Evolutionary conservation across 2,888 invertebrate species (phyloP).

Genomic region (Lutraria lutraria): DNA sequence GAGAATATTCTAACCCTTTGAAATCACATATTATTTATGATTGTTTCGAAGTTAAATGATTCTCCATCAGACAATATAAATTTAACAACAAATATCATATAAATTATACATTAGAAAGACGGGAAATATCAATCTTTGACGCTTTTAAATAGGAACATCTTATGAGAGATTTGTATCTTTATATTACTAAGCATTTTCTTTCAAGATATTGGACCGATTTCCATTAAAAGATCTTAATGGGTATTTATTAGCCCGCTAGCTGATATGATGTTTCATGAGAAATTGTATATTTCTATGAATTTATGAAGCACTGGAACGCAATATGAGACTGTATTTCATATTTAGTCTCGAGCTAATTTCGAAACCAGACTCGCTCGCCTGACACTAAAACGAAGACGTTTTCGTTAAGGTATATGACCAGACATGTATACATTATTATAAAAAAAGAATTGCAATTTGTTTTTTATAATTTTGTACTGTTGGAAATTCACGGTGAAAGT

Average conservation of each 20-base stretch:
- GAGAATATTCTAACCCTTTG: constrained; percentile 40
- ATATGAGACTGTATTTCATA: constrained; percentile 23
- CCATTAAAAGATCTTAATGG: constrained; percentile 63
- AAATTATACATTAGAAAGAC: constrained; percentile 52
- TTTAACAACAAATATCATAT: constrained; percentile 51
- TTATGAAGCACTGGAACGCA: constrained; percentile 49
- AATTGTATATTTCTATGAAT: constrained; percentile 51
- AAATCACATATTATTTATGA: constrained; percentile 55
- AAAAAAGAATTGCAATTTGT: too few species aligned
- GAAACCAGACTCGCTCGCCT: not conserved
- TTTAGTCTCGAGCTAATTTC: not conserved
- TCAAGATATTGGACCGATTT: constrained; percentile 43
- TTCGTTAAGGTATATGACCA: too few species aligned
- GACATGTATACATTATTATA: too few species aligned
- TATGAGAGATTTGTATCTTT: constrained; percentile 51
- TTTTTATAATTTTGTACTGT: too few species aligned
- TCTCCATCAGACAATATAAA: constrained; percentile 46
- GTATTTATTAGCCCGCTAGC: constrained; percentile 53
- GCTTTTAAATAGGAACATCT: constrained; percentile 44
- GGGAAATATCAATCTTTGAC: constrained; percentile 44
- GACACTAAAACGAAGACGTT: not conserved
- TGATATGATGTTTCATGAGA: constrained; percentile 51
- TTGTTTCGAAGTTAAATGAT: constrained; percentile 49
- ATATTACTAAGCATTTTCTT: constrained; percentile 28
- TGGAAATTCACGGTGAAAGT: too few species aligned